A percentile compares a stretch with the other conserved stretches of the same genome.
Evolutionary conservation across 2,113 vertebrate genomes (phyloP).

Genomic region (Danionella cerebrum): DNA sequence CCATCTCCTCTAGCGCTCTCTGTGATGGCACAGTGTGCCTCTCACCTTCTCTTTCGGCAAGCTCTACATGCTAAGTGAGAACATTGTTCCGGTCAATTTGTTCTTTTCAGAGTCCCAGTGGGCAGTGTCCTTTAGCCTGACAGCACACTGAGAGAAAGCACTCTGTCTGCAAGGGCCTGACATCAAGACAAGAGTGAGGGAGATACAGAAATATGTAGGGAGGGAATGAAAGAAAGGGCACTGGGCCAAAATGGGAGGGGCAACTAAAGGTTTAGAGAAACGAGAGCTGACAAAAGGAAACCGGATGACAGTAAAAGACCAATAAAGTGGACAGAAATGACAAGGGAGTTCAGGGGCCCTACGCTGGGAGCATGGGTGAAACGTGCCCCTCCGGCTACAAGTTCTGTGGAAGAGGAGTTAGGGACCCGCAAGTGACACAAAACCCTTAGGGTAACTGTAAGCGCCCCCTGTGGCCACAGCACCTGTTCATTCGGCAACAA

Average conservation of each 20-base stretch:
- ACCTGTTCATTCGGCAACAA: slow-evolving; percentile 62
- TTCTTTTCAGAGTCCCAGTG: slow-evolving; percentile 68
- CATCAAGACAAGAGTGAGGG: slow-evolving; percentile 45
- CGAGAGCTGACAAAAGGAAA: not conserved
- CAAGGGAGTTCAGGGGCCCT: not conserved
- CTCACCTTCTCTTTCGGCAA: slow-evolving; percentile 59
- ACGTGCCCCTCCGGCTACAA: not conserved
- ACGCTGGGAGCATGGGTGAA: not conserved
- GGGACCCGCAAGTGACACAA: slow-evolving; percentile 42
- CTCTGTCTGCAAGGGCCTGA: slow-evolving; percentile 61
- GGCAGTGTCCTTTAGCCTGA: slow-evolving; percentile 58
- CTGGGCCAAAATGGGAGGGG: slow-evolving; percentile 40
- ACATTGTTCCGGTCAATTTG: slow-evolving; percentile 73
- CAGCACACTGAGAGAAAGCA: slow-evolving; percentile 57
- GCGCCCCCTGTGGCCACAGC: slow-evolving; percentile 39
- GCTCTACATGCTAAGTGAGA: slow-evolving; percentile 67
- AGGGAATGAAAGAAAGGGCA: slow-evolving; percentile 41
- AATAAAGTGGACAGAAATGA: not conserved
- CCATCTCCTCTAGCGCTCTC: not conserved
- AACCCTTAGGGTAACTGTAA: slow-evolving; percentile 31
- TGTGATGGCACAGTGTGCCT: slow-evolving; percentile 28
- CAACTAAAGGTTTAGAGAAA: not conserved
- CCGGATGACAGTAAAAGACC: slow-evolving; percentile 1
- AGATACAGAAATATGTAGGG: not conserved
- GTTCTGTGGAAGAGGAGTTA: not conserved